Conservation (phyloP, 2,888 invertebrate species). For the Himalopsyche kuldschensis region DNA sequence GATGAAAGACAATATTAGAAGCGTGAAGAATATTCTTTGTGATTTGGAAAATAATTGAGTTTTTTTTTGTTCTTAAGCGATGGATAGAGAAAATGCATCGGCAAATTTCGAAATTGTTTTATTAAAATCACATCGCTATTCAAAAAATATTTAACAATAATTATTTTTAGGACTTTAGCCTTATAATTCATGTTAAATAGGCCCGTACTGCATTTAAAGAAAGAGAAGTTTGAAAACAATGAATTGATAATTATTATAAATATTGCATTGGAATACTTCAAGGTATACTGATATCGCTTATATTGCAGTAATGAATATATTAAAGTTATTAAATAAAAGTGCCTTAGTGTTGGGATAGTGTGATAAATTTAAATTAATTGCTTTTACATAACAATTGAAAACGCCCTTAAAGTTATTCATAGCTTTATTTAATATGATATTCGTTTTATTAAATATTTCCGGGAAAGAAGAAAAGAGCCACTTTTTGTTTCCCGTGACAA, state of each 20-base stretch:
- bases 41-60: not conserved
- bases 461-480: not conserved
- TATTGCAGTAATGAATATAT: too few relatives aligned
- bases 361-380: not conserved
- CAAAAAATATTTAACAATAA: not conserved
- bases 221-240: too few relatives aligned
- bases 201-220: too few relatives aligned
- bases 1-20: not conserved
- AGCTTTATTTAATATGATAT: not conserved
- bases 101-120: not conserved
- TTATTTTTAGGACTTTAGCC: too few relatives aligned
- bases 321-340: too few relatives aligned
- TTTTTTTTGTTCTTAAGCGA: not conserved
- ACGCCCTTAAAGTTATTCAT: not conserved
- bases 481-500: not conserved
- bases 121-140: not conserved
- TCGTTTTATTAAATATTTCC: not conserved
- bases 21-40: not conserved
- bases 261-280: too few relatives aligned
- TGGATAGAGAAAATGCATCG: not conserved
- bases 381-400: not conserved
- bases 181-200: too few relatives aligned
- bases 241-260: too few relatives aligned
- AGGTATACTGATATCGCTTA: too few relatives aligned
- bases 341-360: too few relatives aligned